phyloP scores from a whole-genome alignment of 2,113 vertebrate genomes.

The Pachypanchax playfairii region DNA sequence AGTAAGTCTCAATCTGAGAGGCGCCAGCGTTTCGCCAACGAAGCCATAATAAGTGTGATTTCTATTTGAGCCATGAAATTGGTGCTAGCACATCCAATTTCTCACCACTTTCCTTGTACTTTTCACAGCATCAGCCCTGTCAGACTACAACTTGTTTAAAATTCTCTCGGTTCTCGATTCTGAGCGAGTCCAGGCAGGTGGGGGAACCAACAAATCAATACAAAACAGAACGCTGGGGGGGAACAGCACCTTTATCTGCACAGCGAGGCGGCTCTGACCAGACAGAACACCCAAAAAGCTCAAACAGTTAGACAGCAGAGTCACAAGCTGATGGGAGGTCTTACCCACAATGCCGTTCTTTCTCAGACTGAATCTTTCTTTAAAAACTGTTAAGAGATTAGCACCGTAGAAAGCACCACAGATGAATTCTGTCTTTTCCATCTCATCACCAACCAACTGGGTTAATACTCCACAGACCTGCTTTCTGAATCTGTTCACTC shows the following conservation, averaged over 20 bases:
- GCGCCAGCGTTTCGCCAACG: constrained; percentile 21
- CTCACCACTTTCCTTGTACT: constrained; percentile 35
- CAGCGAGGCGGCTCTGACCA: constrained; percentile 15
- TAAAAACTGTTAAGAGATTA: constrained; percentile 52
- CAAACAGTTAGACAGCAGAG: neutral
- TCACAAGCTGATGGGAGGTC: constrained; percentile 2
- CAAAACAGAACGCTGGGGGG: neutral
- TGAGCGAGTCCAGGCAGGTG: neutral
- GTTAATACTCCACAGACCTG: no score
- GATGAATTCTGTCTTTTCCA: constrained; percentile 20
- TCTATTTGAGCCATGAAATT: constrained; percentile 49
- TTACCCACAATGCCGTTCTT: constrained; percentile 2
- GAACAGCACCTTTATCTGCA: constrained; percentile 24
- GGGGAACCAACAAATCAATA: constrained; percentile 20
- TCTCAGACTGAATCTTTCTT: constrained; percentile 9
- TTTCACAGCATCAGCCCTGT: constrained; percentile 46
- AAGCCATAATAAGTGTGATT: constrained; percentile 35
- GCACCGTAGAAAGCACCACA: constrained; percentile 70
- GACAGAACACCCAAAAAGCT: constrained; percentile 2
- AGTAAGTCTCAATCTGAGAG: constrained; percentile 31
- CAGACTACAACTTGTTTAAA: constrained; percentile 37
- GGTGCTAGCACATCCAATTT: constrained; percentile 31
- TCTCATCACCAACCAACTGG: no score
- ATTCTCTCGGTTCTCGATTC: constrained; percentile 20
- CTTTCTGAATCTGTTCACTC: no score